phyloP scores from a whole-genome alignment of 2,113 vertebrate genomes.

The Nematolebias whitei region DNA sequence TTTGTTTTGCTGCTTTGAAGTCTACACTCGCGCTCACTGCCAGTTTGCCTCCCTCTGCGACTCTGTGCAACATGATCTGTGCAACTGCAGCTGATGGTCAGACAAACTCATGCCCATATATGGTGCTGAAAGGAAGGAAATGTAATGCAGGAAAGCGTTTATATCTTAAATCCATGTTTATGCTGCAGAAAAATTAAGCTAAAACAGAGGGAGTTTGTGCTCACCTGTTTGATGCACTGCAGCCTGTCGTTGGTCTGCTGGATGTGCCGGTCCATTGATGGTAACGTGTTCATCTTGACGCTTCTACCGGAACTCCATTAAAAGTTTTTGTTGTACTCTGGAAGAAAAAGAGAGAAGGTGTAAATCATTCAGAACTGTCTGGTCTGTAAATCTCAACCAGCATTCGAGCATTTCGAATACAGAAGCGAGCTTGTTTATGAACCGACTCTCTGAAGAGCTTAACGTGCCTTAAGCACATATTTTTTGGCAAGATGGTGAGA shows the following conservation, averaged over 20 bases:
- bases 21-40: constrained; percentile 49
- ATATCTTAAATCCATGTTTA: constrained; percentile 8
- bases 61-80: constrained; percentile 74
- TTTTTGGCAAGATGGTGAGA: constrained; percentile 41
- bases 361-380: constrained; percentile 43
- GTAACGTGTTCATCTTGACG: constrained; percentile 97
- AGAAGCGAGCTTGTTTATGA: constrained; percentile 37
- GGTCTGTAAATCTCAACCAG: constrained; percentile 54
- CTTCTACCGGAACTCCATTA: constrained; percentile 99
- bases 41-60: constrained; percentile 58
- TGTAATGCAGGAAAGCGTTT: constrained; percentile 28
- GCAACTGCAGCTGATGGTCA: constrained; percentile 72
- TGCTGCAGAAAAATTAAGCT: not conserved
- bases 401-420: constrained; percentile 47
- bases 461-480: constrained; percentile 29
- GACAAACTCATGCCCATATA: constrained; percentile 77
- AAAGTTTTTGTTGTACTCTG: constrained; percentile 87
- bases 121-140: constrained; percentile 45
- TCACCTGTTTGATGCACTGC: constrained; percentile 99
- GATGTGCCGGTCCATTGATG: constrained; percentile 98
- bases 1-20: constrained; percentile 64
- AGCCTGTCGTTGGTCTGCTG: constrained; percentile 99
- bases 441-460: constrained; percentile 38
- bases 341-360: constrained; percentile 25
- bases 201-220: constrained; percentile 4